phyloP scores from a whole-genome alignment of 2,797 vertebrate genomes.

The Florisuga fusca region DNA sequence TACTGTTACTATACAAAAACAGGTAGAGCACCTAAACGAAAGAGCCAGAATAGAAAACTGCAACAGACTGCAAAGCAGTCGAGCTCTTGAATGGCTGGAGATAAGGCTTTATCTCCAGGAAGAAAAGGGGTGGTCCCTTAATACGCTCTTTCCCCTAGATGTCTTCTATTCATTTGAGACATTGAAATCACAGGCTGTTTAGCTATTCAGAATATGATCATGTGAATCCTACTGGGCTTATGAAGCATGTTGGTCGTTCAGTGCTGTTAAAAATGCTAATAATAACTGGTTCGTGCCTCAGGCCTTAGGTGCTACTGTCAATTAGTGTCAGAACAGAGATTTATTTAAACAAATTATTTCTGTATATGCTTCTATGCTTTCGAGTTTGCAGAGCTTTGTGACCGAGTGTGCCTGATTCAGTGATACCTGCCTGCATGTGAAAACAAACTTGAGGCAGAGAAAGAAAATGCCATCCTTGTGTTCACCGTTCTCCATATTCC shows the following conservation, averaged over 20 bases:
- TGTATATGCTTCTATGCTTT: neutral
- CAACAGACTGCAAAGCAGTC: neutral
- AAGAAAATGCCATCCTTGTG: neutral
- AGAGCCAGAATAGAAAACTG: neutral
- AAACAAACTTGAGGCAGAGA: neutral
- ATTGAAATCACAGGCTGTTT: neutral
- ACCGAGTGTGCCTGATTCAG: neutral
- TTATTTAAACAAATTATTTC: constrained; percentile 59
- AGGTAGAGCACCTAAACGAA: neutral
- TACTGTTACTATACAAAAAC: neutral
- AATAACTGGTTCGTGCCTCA: constrained; percentile 22
- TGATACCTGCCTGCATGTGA: neutral
- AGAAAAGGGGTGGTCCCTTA: constrained; percentile 11
- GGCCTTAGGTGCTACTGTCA: constrained; percentile 53
- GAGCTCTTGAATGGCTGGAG: neutral
- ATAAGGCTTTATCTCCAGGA: constrained; percentile 3
- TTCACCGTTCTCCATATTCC: neutral
- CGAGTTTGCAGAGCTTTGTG: neutral
- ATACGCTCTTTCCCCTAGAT: neutral
- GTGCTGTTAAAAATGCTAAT: constrained; percentile 48
- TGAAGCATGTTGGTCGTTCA: constrained; percentile 46
- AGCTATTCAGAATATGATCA: constrained; percentile 12
- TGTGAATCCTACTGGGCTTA: constrained; percentile 57
- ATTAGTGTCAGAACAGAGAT: constrained; percentile 43
- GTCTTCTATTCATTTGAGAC: neutral